These are phyloP conservation scores for Plodia interpunctella DNA, from an alignment of 1,140 invertebrate genomes.

Conservation along the genomic window DNA sequence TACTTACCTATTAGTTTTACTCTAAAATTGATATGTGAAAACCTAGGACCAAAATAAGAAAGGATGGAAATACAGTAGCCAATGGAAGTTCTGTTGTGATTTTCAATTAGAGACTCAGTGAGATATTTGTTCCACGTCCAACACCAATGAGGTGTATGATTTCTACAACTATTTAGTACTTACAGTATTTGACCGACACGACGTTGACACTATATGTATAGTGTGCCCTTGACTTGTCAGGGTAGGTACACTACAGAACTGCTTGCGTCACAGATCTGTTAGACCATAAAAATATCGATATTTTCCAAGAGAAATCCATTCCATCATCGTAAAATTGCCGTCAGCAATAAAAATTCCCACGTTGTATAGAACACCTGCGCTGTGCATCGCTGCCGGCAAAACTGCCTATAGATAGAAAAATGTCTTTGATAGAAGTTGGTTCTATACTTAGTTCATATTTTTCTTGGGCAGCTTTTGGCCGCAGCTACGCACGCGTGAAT, in stretches of 20 bases:
- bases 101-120: no score
- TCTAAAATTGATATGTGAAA: no score
- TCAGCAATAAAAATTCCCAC: slow-evolving; percentile 41
- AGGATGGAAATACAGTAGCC: no score
- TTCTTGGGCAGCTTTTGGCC: no score
- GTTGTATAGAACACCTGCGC: slow-evolving; percentile 30
- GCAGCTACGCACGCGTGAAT: no score
- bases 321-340: slow-evolving; percentile 54
- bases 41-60: no score
- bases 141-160: no score
- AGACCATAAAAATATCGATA: slow-evolving; percentile 51
- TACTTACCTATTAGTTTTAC: no score
- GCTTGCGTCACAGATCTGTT: slow-evolving; percentile 30
- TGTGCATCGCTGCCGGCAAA: slow-evolving; percentile 28
- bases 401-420: neutral
- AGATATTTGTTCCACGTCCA: no score
- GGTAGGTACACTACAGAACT: slow-evolving; percentile 8
- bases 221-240: slow-evolving; percentile 7
- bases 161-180: neutral
- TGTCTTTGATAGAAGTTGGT: neutral
- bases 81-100: no score
- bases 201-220: no score
- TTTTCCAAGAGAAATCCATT: slow-evolving; percentile 39
- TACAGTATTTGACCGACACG: neutral
- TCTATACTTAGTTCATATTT: neutral